Percentiles rank a stretch among this genome's conserved stretches.
Evolutionary conservation across 2,113 vertebrate genomes (phyloP).

Genomic region (Benitochromis conjunctus): DNA sequence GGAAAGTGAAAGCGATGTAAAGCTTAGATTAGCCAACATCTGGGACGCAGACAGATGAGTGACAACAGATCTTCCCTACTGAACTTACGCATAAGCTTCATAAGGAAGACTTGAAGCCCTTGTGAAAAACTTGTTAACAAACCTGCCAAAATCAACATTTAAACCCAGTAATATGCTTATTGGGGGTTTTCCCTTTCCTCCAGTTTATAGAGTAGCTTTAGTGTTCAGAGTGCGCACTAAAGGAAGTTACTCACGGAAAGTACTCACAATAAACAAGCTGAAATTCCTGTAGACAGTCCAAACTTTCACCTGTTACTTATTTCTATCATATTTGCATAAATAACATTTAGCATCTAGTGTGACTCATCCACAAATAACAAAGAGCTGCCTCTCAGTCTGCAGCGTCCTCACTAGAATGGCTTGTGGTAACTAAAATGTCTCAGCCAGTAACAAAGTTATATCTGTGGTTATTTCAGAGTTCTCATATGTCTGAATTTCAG

Average conservation of each 20-base stretch:
- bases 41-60: not conserved
- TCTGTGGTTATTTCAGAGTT: not conserved
- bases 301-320: not conserved
- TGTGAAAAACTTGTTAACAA: not conserved
- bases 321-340: not conserved
- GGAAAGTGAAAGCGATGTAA: not conserved
- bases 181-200: not conserved
- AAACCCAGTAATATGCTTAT: not conserved
- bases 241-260: not conserved
- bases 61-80: not conserved
- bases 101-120: not conserved
- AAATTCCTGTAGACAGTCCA: not conserved
- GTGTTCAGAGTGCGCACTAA: not conserved
- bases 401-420: not conserved
- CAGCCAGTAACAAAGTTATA: not conserved
- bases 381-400: not conserved
- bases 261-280: fast-evolving
- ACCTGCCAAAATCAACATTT: not conserved
- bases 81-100: not conserved
- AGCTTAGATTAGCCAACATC: not conserved
- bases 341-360: not conserved
- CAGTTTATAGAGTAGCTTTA: not conserved
- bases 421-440: not conserved
- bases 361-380: not conserved
- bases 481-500: not conserved